These are phyloP conservation scores for Anniella stebbinsi DNA, from an alignment of 2,797 vertebrate species.

Conservation along the genomic window DNA sequence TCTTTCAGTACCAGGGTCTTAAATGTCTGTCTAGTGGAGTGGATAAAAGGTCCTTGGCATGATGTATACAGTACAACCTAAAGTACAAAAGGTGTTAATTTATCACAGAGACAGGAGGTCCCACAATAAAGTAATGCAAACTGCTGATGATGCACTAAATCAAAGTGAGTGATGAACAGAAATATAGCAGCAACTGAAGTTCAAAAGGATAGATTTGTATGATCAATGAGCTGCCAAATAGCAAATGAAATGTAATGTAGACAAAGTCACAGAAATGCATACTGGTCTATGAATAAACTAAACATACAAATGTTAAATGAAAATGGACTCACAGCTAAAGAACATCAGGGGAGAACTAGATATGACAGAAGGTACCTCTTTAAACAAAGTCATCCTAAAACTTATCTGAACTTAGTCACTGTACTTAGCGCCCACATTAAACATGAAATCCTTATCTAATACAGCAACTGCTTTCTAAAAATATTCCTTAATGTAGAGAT, in stretches of 20 bases:
- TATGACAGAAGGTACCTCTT: slow-evolving; percentile 8
- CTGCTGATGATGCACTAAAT: slow-evolving; percentile 84
- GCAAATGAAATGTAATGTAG: slow-evolving; percentile 77
- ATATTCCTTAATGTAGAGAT: background rate
- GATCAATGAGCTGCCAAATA: slow-evolving; percentile 79
- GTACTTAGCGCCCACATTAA: background rate
- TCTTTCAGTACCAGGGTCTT: slow-evolving; percentile 59
- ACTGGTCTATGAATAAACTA: slow-evolving; percentile 69
- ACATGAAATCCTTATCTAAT: background rate
- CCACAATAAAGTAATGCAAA: slow-evolving; percentile 79
- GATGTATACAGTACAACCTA: slow-evolving; percentile 67
- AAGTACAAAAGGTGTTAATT: slow-evolving; percentile 76
- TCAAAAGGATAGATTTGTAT: slow-evolving; percentile 78
- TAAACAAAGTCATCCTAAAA: slow-evolving; percentile 37
- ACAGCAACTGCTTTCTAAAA: slow-evolving; percentile 49
- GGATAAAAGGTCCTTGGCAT: slow-evolving; percentile 73
- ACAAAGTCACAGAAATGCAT: slow-evolving; percentile 68
- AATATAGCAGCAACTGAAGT: slow-evolving; percentile 75
- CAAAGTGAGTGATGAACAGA: slow-evolving; percentile 81
- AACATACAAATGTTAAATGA: slow-evolving; percentile 53
- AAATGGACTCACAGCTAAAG: slow-evolving; percentile 47
- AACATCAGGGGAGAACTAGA: slow-evolving; percentile 24
- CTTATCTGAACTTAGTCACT: slow-evolving; percentile 36
- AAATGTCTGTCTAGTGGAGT: slow-evolving; percentile 43
- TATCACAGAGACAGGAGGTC: slow-evolving; percentile 72